phyloP scores from a whole-genome alignment of 1,140 invertebrate species.

The Drusus annulatus region DNA sequence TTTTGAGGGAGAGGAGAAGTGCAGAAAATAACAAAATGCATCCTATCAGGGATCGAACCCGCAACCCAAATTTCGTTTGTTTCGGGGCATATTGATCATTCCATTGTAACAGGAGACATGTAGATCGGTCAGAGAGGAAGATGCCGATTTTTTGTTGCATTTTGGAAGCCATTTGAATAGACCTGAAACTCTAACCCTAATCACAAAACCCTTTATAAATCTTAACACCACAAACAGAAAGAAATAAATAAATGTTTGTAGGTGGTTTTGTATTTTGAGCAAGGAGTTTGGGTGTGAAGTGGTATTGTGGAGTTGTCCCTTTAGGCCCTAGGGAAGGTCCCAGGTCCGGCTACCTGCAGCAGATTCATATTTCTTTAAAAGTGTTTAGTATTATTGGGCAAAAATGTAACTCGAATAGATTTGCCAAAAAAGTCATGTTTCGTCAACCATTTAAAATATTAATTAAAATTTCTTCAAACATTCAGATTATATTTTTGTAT shows the following conservation, averaged over 20 bases:
- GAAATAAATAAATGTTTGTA: too few relatives aligned
- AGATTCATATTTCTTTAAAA: slow-evolving; percentile 43
- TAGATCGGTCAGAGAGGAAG: slow-evolving; percentile 54
- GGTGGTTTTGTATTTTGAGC: too few relatives aligned
- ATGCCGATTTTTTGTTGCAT: slow-evolving; percentile 48
- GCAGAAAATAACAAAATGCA: slow-evolving; percentile 41
- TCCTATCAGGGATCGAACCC: slow-evolving; percentile 41
- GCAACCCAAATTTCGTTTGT: slow-evolving; percentile 46
- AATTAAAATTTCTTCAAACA: too few relatives aligned
- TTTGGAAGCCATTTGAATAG: slow-evolving; percentile 44
- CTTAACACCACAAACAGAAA: too few relatives aligned
- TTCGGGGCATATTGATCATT: slow-evolving; percentile 55
- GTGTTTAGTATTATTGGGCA: slow-evolving; percentile 51
- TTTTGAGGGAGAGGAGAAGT: slow-evolving; percentile 37
- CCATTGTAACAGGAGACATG: slow-evolving; percentile 53
- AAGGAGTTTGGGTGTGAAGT: too few relatives aligned
- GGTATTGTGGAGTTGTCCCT: neutral
- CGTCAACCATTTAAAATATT: neutral
- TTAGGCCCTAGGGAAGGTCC: slow-evolving; percentile 16
- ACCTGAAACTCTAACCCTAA: too few relatives aligned
- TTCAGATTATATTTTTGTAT: too few relatives aligned
- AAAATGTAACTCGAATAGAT: slow-evolving; percentile 47
- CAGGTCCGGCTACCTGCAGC: slow-evolving; percentile 49
- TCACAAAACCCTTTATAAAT: too few relatives aligned
- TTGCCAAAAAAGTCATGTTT: slow-evolving; percentile 15